Conservation (phyloP, 2,888 invertebrate genomes). For the Lasioglossum pauxillum region DNA sequence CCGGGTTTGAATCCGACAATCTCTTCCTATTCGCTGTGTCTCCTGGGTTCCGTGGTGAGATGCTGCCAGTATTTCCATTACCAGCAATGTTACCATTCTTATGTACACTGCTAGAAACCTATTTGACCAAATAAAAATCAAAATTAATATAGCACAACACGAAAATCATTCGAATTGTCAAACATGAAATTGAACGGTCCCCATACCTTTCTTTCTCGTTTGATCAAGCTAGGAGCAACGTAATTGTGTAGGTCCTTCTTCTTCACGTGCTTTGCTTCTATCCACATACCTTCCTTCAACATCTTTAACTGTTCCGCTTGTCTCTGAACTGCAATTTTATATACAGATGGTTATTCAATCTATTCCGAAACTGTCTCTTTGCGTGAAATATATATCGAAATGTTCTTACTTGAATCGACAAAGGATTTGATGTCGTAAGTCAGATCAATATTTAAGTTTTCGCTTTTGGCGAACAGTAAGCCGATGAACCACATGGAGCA, state of each 20-base stretch:
- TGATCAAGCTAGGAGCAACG: conserved; percentile 89
- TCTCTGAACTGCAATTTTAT: conserved; percentile 84
- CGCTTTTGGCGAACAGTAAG: conserved; percentile 94
- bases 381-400: neutral
- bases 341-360: conserved; percentile 3
- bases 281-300: conserved; percentile 90
- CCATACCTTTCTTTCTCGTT: conserved; percentile 88
- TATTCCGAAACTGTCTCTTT: neutral
- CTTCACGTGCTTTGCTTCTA: conserved; percentile 95
- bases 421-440: conserved; percentile 97
- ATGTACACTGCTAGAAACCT: conserved; percentile 76
- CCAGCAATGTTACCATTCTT: conserved; percentile 76
- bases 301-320: conserved; percentile 89
- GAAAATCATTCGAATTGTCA: neutral
- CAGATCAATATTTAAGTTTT: conserved; percentile 95
- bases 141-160: neutral
- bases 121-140: conserved; percentile 21
- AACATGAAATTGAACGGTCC: neutral
- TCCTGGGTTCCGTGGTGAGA: conserved; percentile 74
- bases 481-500: conserved; percentile 99
- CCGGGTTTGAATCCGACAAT: conserved; percentile 74
- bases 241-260: conserved; percentile 91
- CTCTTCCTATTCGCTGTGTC: conserved; percentile 72
- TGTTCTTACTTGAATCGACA: conserved; percentile 91
- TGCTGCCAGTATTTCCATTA: conserved; percentile 74